Evolutionary conservation across 2,888 invertebrate species (phyloP), one percentile per base, ranked within the genome.

Genomic region (Callosobruchus maculatus): DNA sequence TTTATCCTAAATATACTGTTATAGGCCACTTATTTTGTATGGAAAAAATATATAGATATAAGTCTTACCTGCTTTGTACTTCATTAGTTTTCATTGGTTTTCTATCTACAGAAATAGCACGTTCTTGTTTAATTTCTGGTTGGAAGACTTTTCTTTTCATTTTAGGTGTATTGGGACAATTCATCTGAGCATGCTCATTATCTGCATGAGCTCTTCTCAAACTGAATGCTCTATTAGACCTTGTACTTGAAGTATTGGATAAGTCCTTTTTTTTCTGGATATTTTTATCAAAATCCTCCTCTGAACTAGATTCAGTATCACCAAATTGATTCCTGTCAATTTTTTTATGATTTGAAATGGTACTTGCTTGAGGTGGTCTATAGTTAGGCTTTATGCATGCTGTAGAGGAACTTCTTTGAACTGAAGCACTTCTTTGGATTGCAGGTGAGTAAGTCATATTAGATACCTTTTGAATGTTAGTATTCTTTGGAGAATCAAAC

Each of bases 191-290:
- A 66, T 85, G 80, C 74, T 85, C 84, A 5, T 88, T 88, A 78
- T 91, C 92, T 67, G 92, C 82, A 78, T 91, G 85, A n/a, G 91
- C 89, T 86, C 93, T 80, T 80, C 94, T 88, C 87, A 93, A 88
- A 83, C 93, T 90, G 76, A 92, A 89, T n/a, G 94, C 93, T 78
- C 94, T 90, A 85, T 96, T 96, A 80, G 92, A 92, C 75, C 89
- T 90, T 83, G 91, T 91, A 78, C 89, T 90, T 68, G 89, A 87
- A 75, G 90, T 81, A 72, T 86, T 86, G 73, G 83, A 80, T 73
- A 84, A 74, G 79, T 84, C 85, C 79, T 84, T 86, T 76, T 83
- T 84, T 79, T 87, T 84, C 78, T 86, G 80, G 13, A 84, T 78
- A 82, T 82, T 81, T 73, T 87, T 86, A 78, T 87, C 87, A 75